Evolutionary conservation across 2,888 invertebrate species (phyloP).

Genomic region (Actias luna): DNA sequence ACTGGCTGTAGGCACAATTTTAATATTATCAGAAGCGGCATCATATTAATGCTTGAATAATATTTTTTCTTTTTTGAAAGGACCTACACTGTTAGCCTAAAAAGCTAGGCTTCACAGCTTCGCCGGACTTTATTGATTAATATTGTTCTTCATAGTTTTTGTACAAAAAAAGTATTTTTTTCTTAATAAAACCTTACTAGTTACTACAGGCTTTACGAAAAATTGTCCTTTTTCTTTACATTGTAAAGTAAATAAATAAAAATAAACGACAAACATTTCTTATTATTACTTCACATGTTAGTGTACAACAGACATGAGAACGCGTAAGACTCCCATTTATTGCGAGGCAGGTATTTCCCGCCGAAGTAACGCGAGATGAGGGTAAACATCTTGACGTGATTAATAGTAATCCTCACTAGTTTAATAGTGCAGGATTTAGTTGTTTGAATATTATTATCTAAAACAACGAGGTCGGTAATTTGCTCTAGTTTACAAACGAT

Average conservation of each 20-base stretch:
- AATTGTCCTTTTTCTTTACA: too few relatives aligned
- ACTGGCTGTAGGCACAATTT: too few relatives aligned
- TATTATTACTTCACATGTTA: constrained; percentile 36
- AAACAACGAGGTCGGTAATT: constrained; percentile 48
- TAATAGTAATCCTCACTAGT: constrained; percentile 76
- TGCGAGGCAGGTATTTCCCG: constrained; percentile 72
- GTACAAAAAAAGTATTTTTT: too few relatives aligned
- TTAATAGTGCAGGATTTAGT: constrained; percentile 72
- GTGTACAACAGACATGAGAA: constrained; percentile 49
- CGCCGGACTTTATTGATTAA: too few relatives aligned
- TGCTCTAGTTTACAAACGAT: constrained; percentile 33
- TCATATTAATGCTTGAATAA: too few relatives aligned
- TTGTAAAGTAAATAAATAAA: constrained; percentile 32
- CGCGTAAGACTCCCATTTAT: constrained; percentile 58
- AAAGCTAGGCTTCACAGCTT: too few relatives aligned
- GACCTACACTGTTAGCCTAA: too few relatives aligned
- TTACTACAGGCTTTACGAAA: too few relatives aligned
- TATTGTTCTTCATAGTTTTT: too few relatives aligned
- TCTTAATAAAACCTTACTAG: too few relatives aligned
- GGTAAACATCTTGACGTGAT: constrained; percentile 79
- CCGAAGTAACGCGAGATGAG: constrained; percentile 71
- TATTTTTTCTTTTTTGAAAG: too few relatives aligned
- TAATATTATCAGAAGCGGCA: too few relatives aligned
- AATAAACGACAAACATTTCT: constrained; percentile 38
- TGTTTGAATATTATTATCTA: constrained; percentile 67